Conservation (phyloP, 2,797 vertebrate genomes). For the Cephalopachus bancanus region DNA sequence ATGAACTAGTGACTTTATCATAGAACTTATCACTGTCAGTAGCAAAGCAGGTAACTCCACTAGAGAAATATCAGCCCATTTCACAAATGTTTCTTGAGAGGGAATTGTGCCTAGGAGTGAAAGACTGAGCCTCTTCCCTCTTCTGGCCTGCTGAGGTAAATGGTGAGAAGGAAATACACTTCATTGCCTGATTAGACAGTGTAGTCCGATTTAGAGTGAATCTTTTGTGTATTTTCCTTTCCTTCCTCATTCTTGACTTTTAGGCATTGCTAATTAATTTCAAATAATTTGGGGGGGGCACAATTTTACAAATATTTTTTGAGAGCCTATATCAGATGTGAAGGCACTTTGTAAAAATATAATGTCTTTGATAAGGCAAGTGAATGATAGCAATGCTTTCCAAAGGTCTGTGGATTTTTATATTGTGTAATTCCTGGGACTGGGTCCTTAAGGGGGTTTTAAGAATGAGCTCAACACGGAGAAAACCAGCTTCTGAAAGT, state of each 20-base stretch:
- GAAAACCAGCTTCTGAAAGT: background rate
- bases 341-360: background rate
- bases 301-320: constrained; percentile 43
- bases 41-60: background rate
- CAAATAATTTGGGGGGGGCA: background rate
- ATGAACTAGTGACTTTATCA: background rate
- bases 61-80: background rate
- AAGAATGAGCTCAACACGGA: constrained; percentile 1
- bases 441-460: constrained; percentile 10
- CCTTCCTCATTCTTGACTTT: constrained; percentile 18
- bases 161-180: background rate
- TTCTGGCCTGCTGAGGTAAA: background rate
- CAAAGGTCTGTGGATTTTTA: background rate
- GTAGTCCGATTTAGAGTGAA: background rate
- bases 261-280: constrained; percentile 22
- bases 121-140: background rate
- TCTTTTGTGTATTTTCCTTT: background rate
- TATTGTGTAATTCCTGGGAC: background rate
- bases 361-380: background rate
- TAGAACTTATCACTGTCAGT: background rate
- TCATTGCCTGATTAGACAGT: background rate
- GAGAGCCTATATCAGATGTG: constrained; percentile 5
- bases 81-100: background rate
- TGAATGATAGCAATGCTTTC: background rate
- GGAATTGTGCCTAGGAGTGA: background rate